Evolutionary conservation across 1,140 invertebrate species (phyloP).

Genomic region (Temnothorax longispinosus): DNA sequence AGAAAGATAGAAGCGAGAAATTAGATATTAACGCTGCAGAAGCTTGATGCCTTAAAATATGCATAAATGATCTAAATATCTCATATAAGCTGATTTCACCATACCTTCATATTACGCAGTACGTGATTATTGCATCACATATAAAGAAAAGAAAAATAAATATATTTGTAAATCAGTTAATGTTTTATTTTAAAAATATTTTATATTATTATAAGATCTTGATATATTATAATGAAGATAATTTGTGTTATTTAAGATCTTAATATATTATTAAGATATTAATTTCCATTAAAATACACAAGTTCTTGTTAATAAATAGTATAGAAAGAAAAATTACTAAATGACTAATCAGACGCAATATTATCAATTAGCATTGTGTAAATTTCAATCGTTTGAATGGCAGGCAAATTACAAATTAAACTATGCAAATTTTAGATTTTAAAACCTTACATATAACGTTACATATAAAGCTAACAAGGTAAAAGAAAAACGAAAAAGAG

Average conservation of each 20-base stretch:
- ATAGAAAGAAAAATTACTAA: neutral
- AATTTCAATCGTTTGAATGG: neutral
- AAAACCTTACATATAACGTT: neutral
- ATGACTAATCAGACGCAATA: conserved; percentile 2
- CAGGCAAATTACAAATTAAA: conserved; percentile 6
- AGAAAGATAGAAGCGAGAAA: conserved; percentile 1
- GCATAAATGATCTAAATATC: neutral
- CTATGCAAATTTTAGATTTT: conserved; percentile 3
- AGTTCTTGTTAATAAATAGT: neutral
- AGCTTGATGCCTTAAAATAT: neutral
- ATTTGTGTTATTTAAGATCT: too few species aligned
- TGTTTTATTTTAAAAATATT: neutral
- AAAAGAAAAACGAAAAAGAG: neutral
- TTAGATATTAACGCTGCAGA: conserved; percentile 6
- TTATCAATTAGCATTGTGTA: neutral
- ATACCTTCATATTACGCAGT: neutral
- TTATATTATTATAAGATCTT: neutral
- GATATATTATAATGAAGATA: too few species aligned
- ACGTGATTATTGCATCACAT: neutral
- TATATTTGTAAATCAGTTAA: neutral
- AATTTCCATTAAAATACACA: neutral
- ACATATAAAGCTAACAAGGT: conserved; percentile 25
- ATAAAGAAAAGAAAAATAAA: neutral
- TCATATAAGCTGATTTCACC: neutral
- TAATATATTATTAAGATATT: neutral